A percentile compares a stretch with the other conserved stretches of the same genome.
Evolutionary conservation across 2,113 vertebrate genomes (phyloP).

Genomic region (Anolis sagrei): DNA sequence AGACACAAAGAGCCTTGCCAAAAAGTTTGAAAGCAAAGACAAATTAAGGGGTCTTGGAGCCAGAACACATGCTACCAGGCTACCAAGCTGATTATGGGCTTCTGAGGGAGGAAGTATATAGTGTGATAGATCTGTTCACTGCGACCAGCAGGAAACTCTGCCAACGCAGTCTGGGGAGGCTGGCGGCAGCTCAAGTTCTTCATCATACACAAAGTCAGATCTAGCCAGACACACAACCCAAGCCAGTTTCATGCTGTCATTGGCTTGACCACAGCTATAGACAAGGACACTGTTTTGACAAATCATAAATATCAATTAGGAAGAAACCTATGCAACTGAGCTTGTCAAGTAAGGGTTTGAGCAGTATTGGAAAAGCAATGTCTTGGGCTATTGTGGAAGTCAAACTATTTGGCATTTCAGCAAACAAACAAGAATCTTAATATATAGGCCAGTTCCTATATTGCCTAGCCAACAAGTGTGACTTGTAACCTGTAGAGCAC

Average conservation of each 20-base stretch:
- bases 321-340: conserved; percentile 20
- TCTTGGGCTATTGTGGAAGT: neutral
- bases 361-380: accelerated
- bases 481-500: neutral
- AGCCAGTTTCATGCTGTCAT: neutral
- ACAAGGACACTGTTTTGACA: conserved; percentile 23
- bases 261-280: conserved; percentile 22
- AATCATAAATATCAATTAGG: conserved; percentile 37
- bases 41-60: conserved; percentile 66
- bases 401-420: neutral
- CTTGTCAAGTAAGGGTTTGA: conserved; percentile 1
- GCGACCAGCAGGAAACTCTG: conserved; percentile 56
- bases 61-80: conserved; percentile 68
- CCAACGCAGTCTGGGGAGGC: conserved; percentile 57
- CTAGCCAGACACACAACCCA: conserved; percentile 31
- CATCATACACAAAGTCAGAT: conserved; percentile 58
- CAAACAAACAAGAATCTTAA: neutral
- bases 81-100: conserved; percentile 49
- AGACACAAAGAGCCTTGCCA: conserved; percentile 66
- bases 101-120: conserved; percentile 65
- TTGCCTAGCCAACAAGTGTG: neutral
- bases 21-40: conserved; percentile 68
- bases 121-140: conserved; percentile 67
- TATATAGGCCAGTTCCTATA: accelerated
- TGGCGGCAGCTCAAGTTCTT: conserved; percentile 61